A percentile compares a stretch with the other conserved stretches of the same genome.
These are phyloP conservation scores for Stenodera caucasica DNA, from an alignment of 2,888 invertebrate species.

Conservation along the genomic window DNA sequence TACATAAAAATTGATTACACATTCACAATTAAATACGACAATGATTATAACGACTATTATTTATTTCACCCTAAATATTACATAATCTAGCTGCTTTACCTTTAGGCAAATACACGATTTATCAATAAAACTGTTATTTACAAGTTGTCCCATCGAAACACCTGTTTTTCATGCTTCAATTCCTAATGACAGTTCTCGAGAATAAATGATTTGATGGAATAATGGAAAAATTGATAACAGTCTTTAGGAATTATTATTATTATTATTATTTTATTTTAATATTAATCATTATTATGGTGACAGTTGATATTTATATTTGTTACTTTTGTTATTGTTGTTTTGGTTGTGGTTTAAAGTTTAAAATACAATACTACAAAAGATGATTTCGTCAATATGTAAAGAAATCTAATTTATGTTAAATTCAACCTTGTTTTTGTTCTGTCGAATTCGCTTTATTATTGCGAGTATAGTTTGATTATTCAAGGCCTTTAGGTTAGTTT, in stretches of 20 bases:
- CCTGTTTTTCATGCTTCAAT: slow-evolving; percentile 3
- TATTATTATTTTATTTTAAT: too few species aligned
- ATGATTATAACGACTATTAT: neutral
- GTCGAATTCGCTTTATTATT: neutral
- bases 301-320: neutral
- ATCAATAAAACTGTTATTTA: neutral
- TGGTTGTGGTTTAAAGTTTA: neutral
- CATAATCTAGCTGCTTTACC: neutral
- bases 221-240: neutral
- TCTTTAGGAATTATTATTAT: too few species aligned
- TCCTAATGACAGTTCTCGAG: neutral
- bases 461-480: neutral
- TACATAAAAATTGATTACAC: neutral
- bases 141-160: neutral
- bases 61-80: neutral
- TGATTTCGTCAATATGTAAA: neutral
- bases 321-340: neutral
- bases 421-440: neutral
- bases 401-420: slow-evolving; percentile 1
- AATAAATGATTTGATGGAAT: neutral
- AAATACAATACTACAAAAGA: neutral
- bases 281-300: too few species aligned
- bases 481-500: neutral
- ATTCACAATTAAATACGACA: neutral
- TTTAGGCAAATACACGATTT: neutral